A percentile compares a stretch with the other conserved stretches of the same genome.
phyloP scores from a whole-genome alignment of 2,113 vertebrate genomes.

The Sorex fumeus region DNA sequence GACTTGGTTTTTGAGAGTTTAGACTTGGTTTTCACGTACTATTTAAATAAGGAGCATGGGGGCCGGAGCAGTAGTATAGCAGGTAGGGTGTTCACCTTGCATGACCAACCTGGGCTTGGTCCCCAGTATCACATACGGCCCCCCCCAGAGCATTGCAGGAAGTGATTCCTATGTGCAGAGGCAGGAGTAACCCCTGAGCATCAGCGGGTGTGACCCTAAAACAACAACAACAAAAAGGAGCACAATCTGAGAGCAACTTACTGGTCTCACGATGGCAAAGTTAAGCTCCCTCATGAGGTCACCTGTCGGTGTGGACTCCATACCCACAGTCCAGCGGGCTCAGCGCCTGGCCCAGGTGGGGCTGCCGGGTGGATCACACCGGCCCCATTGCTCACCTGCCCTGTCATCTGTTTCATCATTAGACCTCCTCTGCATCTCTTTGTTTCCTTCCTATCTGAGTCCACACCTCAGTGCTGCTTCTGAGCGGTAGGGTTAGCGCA shows the following conservation, averaged over 20 bases:
- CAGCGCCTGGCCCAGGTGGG: too few relatives aligned
- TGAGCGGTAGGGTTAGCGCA: background rate
- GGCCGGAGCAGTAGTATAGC: too few relatives aligned
- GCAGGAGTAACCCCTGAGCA: too few relatives aligned
- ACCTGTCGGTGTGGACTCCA: too few relatives aligned
- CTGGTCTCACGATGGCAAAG: slow-evolving; percentile 47
- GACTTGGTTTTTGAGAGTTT: background rate
- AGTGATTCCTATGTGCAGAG: too few relatives aligned
- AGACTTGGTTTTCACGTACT: background rate
- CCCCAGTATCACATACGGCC: too few relatives aligned
- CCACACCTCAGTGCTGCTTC: background rate
- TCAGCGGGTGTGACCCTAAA: too few relatives aligned
- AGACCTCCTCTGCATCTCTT: background rate
- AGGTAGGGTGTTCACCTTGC: too few relatives aligned
- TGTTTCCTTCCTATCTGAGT: background rate
- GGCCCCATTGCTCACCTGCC: background rate
- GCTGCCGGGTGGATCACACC: background rate
- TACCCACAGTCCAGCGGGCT: too few relatives aligned
- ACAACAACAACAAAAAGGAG: background rate
- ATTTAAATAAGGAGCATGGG: background rate
- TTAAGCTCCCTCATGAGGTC: background rate
- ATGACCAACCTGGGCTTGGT: too few relatives aligned
- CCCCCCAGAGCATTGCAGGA: too few relatives aligned
- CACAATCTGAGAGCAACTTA: background rate
- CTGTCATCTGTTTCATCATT: background rate